Evolutionary conservation across 1,140 invertebrate genomes (phyloP).

Genomic region (Pomphorhynchus laevis): DNA sequence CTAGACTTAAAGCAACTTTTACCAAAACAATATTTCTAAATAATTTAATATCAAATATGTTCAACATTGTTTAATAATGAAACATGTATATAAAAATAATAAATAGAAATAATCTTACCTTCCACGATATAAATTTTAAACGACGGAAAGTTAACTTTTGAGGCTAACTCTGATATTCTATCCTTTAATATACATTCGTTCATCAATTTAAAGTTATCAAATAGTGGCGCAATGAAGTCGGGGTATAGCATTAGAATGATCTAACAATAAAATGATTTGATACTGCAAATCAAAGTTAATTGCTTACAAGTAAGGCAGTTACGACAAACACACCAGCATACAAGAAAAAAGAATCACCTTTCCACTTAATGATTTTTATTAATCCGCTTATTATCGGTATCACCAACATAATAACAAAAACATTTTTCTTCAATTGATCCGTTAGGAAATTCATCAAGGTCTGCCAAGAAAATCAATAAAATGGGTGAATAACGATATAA

Average conservation of each 20-base stretch:
- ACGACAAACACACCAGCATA: conserved; percentile 66
- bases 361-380: conserved; percentile 46
- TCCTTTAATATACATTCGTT: conserved; percentile 48
- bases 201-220: conserved; percentile 84
- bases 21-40: neutral
- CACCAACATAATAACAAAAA: conserved; percentile 36
- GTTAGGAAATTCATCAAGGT: conserved; percentile 59
- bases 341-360: conserved; percentile 51
- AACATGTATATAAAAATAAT: conserved; percentile 1
- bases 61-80: no score
- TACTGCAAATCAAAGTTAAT: neutral
- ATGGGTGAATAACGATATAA: no score
- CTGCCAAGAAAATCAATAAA: conserved; percentile 24
- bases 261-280: conserved; percentile 17
- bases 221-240: conserved; percentile 73
- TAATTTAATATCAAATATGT: neutral
- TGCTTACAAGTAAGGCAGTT: conserved; percentile 24
- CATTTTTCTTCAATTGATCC: conserved; percentile 52
- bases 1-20: neutral
- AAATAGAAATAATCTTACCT: conserved; percentile 22
- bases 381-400: conserved; percentile 40
- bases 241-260: conserved; percentile 61
- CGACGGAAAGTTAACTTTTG: conserved; percentile 51
- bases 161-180: conserved; percentile 53
- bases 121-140: conserved; percentile 83